Evolutionary conservation across 2,888 invertebrate genomes (phyloP).

Genomic region (Polyommatus icarus): DNA sequence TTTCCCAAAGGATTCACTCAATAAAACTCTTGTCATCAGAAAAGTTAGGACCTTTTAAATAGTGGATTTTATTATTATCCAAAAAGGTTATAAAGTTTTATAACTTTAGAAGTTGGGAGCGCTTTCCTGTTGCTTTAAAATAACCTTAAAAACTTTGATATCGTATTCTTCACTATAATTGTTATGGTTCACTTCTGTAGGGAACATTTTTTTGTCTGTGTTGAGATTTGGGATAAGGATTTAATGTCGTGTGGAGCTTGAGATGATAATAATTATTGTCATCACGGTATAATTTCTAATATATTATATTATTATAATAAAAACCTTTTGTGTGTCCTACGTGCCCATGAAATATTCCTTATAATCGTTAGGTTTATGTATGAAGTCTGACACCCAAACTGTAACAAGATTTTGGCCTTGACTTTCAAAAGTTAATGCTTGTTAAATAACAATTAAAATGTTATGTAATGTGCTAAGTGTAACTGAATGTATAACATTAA

Average conservation of each 20-base stretch:
- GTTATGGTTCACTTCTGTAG: constrained; percentile 5
- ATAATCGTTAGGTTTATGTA: neutral
- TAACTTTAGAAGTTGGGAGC: constrained; percentile 47
- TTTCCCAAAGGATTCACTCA: neutral
- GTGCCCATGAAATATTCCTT: neutral
- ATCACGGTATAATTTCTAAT: neutral
- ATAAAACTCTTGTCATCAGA: constrained; percentile 4
- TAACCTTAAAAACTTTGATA: neutral
- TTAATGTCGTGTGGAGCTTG: neutral
- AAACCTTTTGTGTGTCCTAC: neutral
- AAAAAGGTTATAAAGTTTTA: constrained; percentile 67
- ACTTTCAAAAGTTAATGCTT: constrained; percentile 17
- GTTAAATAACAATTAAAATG: constrained; percentile 18
- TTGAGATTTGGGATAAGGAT: neutral
- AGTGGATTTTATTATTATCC: constrained; percentile 56
- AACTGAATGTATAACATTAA: neutral
- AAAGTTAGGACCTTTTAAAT: constrained; percentile 1
- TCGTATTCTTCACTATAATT: neutral
- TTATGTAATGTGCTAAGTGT: constrained; percentile 1
- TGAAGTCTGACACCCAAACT: neutral
- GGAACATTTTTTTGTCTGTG: neutral
- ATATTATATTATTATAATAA: neutral
- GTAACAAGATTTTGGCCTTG: constrained; percentile 25
- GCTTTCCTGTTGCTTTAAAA: neutral
- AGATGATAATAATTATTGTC: neutral